Evolutionary conservation across 2,888 invertebrate genomes (phyloP).

Genomic region (Himalopsyche anomala): DNA sequence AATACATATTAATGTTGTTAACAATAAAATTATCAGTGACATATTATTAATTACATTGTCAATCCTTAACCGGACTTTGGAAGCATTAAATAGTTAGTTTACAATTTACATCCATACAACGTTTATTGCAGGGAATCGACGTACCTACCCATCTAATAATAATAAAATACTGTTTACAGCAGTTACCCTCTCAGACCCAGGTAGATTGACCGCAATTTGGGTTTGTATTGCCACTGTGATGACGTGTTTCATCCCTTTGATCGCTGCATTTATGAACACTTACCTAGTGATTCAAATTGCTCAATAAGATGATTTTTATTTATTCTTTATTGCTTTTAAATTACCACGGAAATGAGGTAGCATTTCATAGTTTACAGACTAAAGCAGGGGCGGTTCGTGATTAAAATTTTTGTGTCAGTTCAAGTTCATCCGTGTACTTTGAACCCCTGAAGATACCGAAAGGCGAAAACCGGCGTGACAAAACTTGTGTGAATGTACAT

Average conservation of each 20-base stretch:
- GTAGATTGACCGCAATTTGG: constrained; percentile 34
- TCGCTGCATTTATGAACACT: background rate
- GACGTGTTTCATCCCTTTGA: background rate
- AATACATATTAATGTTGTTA: too few species aligned
- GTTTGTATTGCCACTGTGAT: background rate
- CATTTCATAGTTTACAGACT: background rate
- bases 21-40: too few species aligned
- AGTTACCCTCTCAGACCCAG: background rate
- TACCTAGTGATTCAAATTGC: background rate
- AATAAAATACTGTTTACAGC: background rate
- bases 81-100: too few species aligned
- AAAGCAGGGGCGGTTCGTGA: too few species aligned
- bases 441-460: too few species aligned
- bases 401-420: too few species aligned
- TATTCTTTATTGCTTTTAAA: background rate
- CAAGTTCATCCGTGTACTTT: too few species aligned
- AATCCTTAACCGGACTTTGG: too few species aligned
- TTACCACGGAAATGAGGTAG: background rate
- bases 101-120: too few species aligned
- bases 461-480: too few species aligned
- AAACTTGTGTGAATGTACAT: too few species aligned
- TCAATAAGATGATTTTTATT: background rate
- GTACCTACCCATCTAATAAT: background rate
- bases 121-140: background rate
- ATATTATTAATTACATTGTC: too few species aligned